Conservation (phyloP, 2,888 invertebrate species). For the Phengaris arion region DNA sequence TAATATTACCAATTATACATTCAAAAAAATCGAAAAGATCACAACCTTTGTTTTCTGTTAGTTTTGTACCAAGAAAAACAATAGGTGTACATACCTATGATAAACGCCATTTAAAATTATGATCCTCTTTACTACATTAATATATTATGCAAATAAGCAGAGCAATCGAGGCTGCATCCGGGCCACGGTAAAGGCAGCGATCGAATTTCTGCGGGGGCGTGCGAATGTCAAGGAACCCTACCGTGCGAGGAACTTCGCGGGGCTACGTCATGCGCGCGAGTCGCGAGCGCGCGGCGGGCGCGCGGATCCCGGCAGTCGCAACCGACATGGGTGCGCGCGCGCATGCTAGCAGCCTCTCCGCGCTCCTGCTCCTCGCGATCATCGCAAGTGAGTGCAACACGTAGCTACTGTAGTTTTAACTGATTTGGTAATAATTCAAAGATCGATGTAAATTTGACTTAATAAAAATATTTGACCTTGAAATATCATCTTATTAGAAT, state of each 20-base stretch:
- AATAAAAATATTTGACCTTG: slow-evolving; percentile 4
- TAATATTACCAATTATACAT: not conserved
- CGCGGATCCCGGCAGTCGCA: slow-evolving; percentile 54
- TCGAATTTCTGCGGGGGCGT: slow-evolving; percentile 64
- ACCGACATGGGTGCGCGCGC: slow-evolving; percentile 70
- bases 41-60: not conserved
- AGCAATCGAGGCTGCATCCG: slow-evolving; percentile 75
- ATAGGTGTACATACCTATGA: not conserved
- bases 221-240: slow-evolving; percentile 78
- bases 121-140: slow-evolving; percentile 7
- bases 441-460: slow-evolving; percentile 23
- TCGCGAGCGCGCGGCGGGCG: slow-evolving; percentile 39
- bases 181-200: slow-evolving; percentile 62
- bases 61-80: not conserved
- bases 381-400: slow-evolving; percentile 55
- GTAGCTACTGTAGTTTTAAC: slow-evolving; percentile 27
- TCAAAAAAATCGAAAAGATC: not conserved
- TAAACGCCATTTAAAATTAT: not conserved
- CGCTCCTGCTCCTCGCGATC: slow-evolving; percentile 43
- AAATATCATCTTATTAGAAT: not conserved
- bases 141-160: slow-evolving; percentile 56
- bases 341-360: slow-evolving; percentile 49
- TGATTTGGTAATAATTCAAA: slow-evolving; percentile 1
- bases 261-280: slow-evolving; percentile 37
- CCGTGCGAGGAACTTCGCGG: slow-evolving; percentile 38